phyloP scores from a whole-genome alignment of 1,140 invertebrate species.

The Temnothorax nylanderi region DNA sequence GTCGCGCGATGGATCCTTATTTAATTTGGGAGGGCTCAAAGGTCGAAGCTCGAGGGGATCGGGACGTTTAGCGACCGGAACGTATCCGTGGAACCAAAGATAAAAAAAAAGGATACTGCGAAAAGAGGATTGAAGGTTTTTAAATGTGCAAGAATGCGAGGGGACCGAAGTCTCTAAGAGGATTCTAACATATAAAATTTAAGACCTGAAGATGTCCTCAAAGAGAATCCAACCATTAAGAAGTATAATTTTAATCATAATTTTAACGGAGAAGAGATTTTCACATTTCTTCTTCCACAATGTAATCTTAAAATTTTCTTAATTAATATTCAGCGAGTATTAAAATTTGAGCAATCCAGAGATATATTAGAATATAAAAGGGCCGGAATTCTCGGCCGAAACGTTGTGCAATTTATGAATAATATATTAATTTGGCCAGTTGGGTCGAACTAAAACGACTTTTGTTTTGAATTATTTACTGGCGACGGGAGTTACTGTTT shows the following conservation, averaged over 20 bases:
- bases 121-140: neutral
- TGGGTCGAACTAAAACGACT: too few species aligned
- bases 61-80: neutral
- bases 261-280: neutral
- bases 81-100: neutral
- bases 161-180: neutral
- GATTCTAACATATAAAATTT: neutral
- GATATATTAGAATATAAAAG: neutral
- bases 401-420: too few species aligned
- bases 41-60: neutral
- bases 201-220: neutral
- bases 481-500: too few species aligned
- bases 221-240: neutral
- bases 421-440: too few species aligned
- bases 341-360: neutral
- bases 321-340: neutral
- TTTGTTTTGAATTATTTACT: too few species aligned
- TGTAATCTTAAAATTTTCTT: neutral
- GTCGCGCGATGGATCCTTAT: neutral
- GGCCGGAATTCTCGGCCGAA: too few species aligned
- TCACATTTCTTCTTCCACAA: neutral
- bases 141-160: neutral
- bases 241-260: neutral
- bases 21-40: conserved; percentile 25
- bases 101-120: neutral